Evolutionary conservation across 2,888 invertebrate genomes (phyloP), one percentile per base, ranked within the genome.

Genomic region (Halocaridina rubra): DNA sequence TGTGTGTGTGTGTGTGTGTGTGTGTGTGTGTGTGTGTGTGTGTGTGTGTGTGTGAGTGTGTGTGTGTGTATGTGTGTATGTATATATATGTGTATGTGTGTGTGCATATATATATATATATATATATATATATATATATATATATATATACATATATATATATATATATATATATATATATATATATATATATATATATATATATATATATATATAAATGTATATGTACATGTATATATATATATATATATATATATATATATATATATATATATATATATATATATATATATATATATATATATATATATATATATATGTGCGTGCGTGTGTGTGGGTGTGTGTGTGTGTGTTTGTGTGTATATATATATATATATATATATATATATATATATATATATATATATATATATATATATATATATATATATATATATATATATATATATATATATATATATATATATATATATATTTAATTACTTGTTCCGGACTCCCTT

Each of bases 381-480:
- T 78, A 78, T 33, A 78, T 59, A 32, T 32, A 78, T 78, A 61
- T 61, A 78, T 64, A 78, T 59, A 61, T 61, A 61, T 78, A 61
- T 78, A 61, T 64, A 61, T 78, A 61, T 78, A 61, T 78, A 27
- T 78, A 61, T 64, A 61, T 76, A 53, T 76, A 53, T 76, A 76
- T 75, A 75, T 75, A 75, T 75, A 75, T 75, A 75, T 75, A 75
- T 75, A 75, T 39, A 46, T 39, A 46, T 33, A 46, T 33, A 46
- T 24, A 75, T 75, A 75, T 75, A 19, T 75, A 75, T 39, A 75
- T 30, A 39, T 39, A 75, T 75, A 75, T 75, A 46, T 39, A 75
- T 30, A 75, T 61, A 75, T 75, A 39, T 75, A 75, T 39, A 46
- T 61, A 39, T 8, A 75, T 75, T 61, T 19, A 24, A 61, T 61